Base-by-base conservation (phyloP, 2,797 vertebrate genomes). In the Gymnoscopelus microlampas region DNA sequence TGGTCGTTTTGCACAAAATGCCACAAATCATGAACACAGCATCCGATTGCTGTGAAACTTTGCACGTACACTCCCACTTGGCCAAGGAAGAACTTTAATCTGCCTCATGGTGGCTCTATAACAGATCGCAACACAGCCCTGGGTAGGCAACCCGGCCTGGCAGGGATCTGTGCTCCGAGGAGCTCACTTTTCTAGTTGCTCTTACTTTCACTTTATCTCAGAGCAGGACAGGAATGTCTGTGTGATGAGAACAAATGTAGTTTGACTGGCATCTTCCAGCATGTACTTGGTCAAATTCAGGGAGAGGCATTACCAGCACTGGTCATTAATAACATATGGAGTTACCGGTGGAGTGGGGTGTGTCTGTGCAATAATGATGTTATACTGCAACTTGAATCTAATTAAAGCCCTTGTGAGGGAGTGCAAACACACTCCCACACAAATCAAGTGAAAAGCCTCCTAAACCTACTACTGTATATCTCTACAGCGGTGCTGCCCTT, bases 211-310 rank as follows among this genome's bases (percentile, higher is more conserved):
- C 39, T 44, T 44, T 47, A 47, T 53, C 15, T 69, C 23, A 0
- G 54, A 70, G 59, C 50, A 57, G 55, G 26, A 39, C 29, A 60
- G 69, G 67, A 65, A 51, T 23, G 53, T 53, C 56, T 13, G 57
- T 56, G 54, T 61, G 66, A 60, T 69, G 29, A 72, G 68, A 72
- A 19, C 64, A 72, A 26, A 24, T 54, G 3, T 51, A 60, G 44
- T 48, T 79, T 87, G 83, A 87, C 70, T 83, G 88, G 86, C 84
- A 66, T 59, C 24, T 73, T 77, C 68, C 62, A 35, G 76, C 9
- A 70, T 79, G 73, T 73, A 75, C 71, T 63, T 58, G 47, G 48
- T 72, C 65, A 82, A 63, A 88, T 89, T 90, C 85, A 87, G 63
- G 87, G 84, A 85, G 82, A 83, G 67, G 13, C 50, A 48, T 76